Conservation (phyloP, 2,888 invertebrate species). For the Macaria liturata region DNA sequence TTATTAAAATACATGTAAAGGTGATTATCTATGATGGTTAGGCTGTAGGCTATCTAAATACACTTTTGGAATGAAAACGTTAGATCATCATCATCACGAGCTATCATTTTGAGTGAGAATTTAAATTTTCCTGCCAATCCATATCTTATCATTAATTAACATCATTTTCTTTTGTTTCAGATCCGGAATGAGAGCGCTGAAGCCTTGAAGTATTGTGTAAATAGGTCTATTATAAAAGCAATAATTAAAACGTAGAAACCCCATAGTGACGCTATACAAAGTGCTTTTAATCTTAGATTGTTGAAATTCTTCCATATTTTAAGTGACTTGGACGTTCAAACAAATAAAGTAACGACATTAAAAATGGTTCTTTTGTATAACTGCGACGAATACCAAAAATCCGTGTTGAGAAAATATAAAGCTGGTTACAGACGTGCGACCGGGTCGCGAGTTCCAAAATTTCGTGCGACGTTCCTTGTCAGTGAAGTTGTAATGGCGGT, state of each 20-base stretch:
- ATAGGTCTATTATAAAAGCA: constrained; percentile 74
- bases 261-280: constrained; percentile 63
- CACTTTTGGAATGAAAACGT: too few species aligned
- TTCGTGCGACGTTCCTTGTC: constrained; percentile 14
- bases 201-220: constrained; percentile 40
- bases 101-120: too few species aligned
- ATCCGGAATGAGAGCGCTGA: constrained; percentile 29
- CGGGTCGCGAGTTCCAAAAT: neutral
- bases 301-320: constrained; percentile 65
- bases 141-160: too few species aligned
- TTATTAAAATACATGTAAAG: too few species aligned
- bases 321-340: constrained; percentile 13
- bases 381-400: constrained; percentile 19
- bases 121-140: too few species aligned
- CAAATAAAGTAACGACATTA: constrained; percentile 6
- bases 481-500: constrained; percentile 53
- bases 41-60: too few species aligned
- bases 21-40: too few species aligned
- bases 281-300: constrained; percentile 49
- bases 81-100: too few species aligned
- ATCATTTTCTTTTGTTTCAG: constrained; percentile 57
- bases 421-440: constrained; percentile 41
- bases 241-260: constrained; percentile 73
- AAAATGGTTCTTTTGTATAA: constrained; percentile 21
- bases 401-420: constrained; percentile 33